phyloP scores from a whole-genome alignment of 2,888 invertebrate genomes.

The Epistrophe grossulariae region DNA sequence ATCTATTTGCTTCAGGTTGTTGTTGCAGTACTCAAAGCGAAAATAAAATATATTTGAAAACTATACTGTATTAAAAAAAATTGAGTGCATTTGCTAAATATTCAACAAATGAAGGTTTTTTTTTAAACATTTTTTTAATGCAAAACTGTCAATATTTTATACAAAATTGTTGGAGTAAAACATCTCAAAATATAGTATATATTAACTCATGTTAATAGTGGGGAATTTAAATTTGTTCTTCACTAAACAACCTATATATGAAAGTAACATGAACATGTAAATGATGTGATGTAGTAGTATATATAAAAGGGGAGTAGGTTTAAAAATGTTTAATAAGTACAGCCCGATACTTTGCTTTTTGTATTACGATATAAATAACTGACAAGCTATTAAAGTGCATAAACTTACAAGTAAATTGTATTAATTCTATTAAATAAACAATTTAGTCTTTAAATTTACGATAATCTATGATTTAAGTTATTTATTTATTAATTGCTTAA shows the following conservation, averaged over 20 bases:
- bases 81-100: conserved; percentile 7
- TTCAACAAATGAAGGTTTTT: not conserved
- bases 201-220: not conserved
- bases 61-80: conserved; percentile 5
- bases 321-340: not conserved
- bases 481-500: conserved; percentile 55
- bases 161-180: conserved; percentile 35
- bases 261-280: conserved; percentile 29
- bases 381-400: conserved; percentile 12
- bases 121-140: conserved; percentile 16
- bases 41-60: not conserved
- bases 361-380: conserved; percentile 9
- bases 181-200: not conserved
- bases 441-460: conserved; percentile 45
- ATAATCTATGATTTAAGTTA: conserved; percentile 54
- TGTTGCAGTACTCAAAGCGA: not conserved
- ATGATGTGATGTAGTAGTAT: conserved; percentile 55
- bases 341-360: not conserved
- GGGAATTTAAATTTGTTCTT: not conserved
- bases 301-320: not conserved
- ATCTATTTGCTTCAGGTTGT: conserved; percentile 3
- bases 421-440: conserved; percentile 52
- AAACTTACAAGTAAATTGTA: conserved; percentile 21
- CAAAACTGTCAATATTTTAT: conserved; percentile 31
- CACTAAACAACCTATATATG: conserved; percentile 6